Base-by-base conservation (phyloP, 2,113 vertebrate species). In the Agelaius phoeniceus region DNA sequence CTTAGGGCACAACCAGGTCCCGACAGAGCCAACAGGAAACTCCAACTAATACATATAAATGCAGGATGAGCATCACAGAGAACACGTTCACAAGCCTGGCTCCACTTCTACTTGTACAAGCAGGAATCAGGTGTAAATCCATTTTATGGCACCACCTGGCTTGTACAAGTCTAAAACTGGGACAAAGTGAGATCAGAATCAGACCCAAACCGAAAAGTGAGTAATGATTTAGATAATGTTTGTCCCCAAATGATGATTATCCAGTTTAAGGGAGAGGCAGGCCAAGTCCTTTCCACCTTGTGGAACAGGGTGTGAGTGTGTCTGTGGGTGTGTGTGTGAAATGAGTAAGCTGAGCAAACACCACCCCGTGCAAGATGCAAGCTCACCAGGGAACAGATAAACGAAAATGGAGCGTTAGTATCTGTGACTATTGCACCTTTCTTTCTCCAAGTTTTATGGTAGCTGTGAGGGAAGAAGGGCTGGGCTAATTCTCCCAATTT, bases 291-390 rank as follows among this genome's bases (percentile, higher is more conserved):
- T 95, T 90, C 73, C 83, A 95, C 92, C 92, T 90, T 75, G 90
- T 82, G 83, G 96, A 92, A 93, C 88, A 92, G 94, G 95, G 92
- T 0, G 95, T 93, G 94, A 94, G 61, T 88, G 52, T 93, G 84
- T 44, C 85, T 86, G 75, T 87, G 93, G 93, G 89, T 80, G 94
- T 94, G 91, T 48, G 84, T 49, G 73, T 72, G 80, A 93, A 94
- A 78, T 90, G 83, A 94, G 90, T 96, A 93, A 96, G 92, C 83
- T 84, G 81, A 91, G 87, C 92, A 96, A 96, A 96, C 86, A 90
- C 83, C 80, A 84, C 58, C n/a, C 76, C 86, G 86, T 63, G 85
- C 75, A 88, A 95, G 88, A 71, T 28, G 61, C 83, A 90, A 81
- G 76, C 80, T 94, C 86, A 39, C 83, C 4, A 69, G 37, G 86